Base-by-base conservation (phyloP, 1,140 invertebrate species). In the Octopus bimaculoides region DNA sequence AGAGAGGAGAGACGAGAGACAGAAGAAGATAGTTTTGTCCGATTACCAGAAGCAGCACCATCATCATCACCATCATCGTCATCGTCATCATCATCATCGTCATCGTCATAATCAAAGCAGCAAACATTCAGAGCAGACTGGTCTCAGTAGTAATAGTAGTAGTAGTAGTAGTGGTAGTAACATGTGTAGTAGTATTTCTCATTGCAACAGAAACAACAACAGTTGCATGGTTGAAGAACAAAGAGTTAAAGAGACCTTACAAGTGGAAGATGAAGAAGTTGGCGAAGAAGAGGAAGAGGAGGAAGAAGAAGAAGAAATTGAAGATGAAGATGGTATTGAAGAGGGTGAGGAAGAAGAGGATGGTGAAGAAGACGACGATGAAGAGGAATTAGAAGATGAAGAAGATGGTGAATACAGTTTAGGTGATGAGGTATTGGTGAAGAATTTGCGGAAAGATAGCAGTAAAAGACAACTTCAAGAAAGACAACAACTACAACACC, bases 311-410 rank as follows among this genome's bases (percentile, higher is more conserved):
- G n/a, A 17, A 53, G 10, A 53, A 52, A 10, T 53, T 12, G 26
- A 77, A 53, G 17, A 71, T 14, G 8, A 71, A 20, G 66, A 10
- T 6, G 5, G 14, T 10, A 5, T 6, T 6, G 41, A 53, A 10
- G 56, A 79, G 54, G 74, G 14, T 54, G 12, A 52, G 41, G 17
- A 52, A 53, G 77, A 17, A 20, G 82, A 83, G 54, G 82, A 79
- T 54, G 56, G 66, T 55, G 78, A 78, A 61, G 74, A 80, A 69
- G 71, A 79, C 10, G 77, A 78, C 9, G 75, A 82, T 10, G 79
- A 80, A 73, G 61, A 80, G 10, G 76, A 77, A 12, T 56, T 52
- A 41, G n/a, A 9, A 5, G 56, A 75, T 8, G 55, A 53, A 52
- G 52, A 77, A 54, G 26, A 53, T 5, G 53, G 17, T 7, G 69